Percentiles rank a stretch among this genome's conserved stretches.
phyloP scores from a whole-genome alignment of 2,888 invertebrate genomes.

The Pandemis heparana region DNA sequence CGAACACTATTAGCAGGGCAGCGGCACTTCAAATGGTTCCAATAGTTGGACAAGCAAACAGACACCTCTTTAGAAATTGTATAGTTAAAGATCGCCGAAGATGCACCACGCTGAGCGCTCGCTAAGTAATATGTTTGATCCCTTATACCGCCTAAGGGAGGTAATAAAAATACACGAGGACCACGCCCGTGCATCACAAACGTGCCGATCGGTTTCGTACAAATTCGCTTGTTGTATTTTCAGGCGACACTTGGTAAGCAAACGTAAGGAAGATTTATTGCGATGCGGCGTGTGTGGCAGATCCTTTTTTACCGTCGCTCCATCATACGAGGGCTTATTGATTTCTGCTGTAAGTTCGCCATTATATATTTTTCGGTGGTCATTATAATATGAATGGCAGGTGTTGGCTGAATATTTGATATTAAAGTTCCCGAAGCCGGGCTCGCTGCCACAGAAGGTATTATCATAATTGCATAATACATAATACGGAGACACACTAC shows the following conservation, averaged over 20 bases:
- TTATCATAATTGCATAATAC: conserved; percentile 8
- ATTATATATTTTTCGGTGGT: conserved; percentile 31
- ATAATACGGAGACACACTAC: not conserved
- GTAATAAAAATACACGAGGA: conserved; percentile 72
- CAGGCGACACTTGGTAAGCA: conserved; percentile 77
- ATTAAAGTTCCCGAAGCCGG: conserved; percentile 11
- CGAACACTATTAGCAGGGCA: conserved; percentile 18
- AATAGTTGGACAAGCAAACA: conserved; percentile 44
- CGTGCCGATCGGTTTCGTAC: conserved; percentile 65
- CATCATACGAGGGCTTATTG: conserved; percentile 55
- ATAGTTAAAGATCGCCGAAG: conserved; percentile 60
- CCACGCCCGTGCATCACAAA: conserved; percentile 68
- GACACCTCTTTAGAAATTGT: conserved; percentile 54
- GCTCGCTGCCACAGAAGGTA: conserved; percentile 3
- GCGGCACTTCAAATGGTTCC: conserved; percentile 28
- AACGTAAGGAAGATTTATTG: conserved; percentile 79
- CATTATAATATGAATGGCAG: conserved; percentile 34
- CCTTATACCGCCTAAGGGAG: conserved; percentile 65
- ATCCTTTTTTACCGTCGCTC: conserved; percentile 56
- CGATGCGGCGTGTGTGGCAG: conserved; percentile 71
- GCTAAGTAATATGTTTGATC: conserved; percentile 55
- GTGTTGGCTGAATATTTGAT: conserved; percentile 26
- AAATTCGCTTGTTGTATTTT: conserved; percentile 71
- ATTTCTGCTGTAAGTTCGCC: conserved; percentile 47
- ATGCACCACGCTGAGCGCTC: conserved; percentile 61